phyloP scores from a whole-genome alignment of 2,888 invertebrate genomes.

The Agrilus biguttatus region DNA sequence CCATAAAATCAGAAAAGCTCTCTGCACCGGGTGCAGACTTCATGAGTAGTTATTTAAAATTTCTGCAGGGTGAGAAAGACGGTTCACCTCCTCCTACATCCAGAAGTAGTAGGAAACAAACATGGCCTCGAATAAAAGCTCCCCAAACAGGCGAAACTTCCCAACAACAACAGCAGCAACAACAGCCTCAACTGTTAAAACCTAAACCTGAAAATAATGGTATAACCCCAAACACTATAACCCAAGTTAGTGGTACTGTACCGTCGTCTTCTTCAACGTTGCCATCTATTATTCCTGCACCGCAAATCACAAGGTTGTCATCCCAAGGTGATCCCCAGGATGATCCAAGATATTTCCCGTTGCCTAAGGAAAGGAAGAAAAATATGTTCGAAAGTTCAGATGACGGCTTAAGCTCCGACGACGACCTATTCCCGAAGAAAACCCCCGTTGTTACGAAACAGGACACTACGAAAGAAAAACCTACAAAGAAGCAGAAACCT shows the following conservation, averaged over 20 bases:
- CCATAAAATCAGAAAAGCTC: constrained; percentile 38
- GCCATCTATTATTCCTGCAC: constrained; percentile 6
- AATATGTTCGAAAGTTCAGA: constrained; percentile 53
- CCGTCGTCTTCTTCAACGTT: constrained; percentile 5
- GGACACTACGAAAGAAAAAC: constrained; percentile 13
- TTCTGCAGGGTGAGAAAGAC: constrained; percentile 69
- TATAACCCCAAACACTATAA: constrained; percentile 10
- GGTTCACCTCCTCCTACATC: constrained; percentile 64
- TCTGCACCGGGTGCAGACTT: constrained; percentile 57
- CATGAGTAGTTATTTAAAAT: constrained; percentile 78
- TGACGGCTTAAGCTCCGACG: constrained; percentile 45
- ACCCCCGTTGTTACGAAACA: constrained; percentile 18
- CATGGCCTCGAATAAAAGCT: constrained; percentile 42
- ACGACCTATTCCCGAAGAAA: constrained; percentile 36
- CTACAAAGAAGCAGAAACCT: constrained; percentile 5
- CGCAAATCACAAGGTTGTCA: constrained; percentile 25
- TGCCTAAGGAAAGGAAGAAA: constrained; percentile 57
- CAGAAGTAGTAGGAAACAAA: constrained; percentile 48
- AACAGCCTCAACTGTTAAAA: constrained; percentile 29
- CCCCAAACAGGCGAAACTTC: neutral
- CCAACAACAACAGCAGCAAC: constrained; percentile 3
- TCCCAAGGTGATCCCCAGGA: constrained; percentile 40
- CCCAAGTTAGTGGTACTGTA: constrained; percentile 26
- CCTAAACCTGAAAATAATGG: constrained; percentile 11
- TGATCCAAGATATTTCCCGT: constrained; percentile 57